Conservation (phyloP, 2,113 vertebrate genomes). For the Ginglymostoma cirratum region DNA sequence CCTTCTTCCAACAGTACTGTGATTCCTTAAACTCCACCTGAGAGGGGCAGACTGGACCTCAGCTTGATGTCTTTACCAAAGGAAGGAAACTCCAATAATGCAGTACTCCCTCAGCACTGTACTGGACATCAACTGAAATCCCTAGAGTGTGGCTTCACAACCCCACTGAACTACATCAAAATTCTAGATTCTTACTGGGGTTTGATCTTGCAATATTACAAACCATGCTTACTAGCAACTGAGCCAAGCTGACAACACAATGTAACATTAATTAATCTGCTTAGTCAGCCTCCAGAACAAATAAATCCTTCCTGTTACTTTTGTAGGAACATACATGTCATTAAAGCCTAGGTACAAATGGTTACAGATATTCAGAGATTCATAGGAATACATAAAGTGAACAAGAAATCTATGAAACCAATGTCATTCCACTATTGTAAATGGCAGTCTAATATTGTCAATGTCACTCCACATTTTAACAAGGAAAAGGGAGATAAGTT, state of each 20-base stretch:
- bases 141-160: background rate
- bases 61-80: background rate
- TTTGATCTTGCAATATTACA: background rate
- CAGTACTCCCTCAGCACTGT: too few species aligned
- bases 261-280: constrained; percentile 18
- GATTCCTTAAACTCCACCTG: background rate
- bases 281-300: background rate
- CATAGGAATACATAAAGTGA: background rate
- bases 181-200: background rate
- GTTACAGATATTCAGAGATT: background rate
- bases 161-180: background rate
- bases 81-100: background rate
- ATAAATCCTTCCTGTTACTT: background rate
- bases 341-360: background rate
- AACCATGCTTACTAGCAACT: background rate
- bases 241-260: background rate
- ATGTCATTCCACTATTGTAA: background rate
- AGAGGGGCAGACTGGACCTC: background rate
- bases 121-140: background rate
- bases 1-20: background rate
- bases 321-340: constrained; percentile 2
- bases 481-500: background rate
- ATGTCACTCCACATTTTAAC: background rate
- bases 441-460: background rate
- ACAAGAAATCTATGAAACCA: background rate